Conservation (phyloP, 2,888 invertebrate species). For the Myopa testacea region DNA sequence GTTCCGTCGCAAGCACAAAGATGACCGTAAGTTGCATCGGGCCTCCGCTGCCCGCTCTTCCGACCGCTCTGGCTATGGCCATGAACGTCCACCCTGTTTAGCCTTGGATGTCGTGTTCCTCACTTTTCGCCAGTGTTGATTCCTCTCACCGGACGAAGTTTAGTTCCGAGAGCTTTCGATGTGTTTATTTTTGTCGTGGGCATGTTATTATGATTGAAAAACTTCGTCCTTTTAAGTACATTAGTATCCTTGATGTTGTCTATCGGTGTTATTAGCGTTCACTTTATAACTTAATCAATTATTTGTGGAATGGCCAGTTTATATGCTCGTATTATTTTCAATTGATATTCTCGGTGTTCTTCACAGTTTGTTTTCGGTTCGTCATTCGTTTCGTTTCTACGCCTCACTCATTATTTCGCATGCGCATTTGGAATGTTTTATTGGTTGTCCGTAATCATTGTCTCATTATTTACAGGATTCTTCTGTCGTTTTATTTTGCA, state of each 20-base stretch:
- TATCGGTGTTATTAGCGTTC: conserved; percentile 57
- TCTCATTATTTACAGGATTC: too few relatives aligned
- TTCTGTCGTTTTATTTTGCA: neutral
- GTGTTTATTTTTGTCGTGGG: conserved; percentile 43
- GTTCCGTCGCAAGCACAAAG: conserved; percentile 76
- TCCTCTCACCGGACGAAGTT: conserved; percentile 14
- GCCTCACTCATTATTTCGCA: conserved; percentile 38
- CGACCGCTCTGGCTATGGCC: conserved; percentile 17
- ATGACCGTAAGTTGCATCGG: conserved; percentile 73
- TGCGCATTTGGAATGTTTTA: conserved; percentile 36
- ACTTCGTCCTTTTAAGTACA: conserved; percentile 28
- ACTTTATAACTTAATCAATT: conserved; percentile 26
- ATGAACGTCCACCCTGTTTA: conserved; percentile 37
- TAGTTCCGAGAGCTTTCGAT: conserved; percentile 24
- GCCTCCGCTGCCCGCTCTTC: conserved; percentile 14
- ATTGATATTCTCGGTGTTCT: conserved; percentile 38
- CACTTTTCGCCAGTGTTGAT: conserved; percentile 9
- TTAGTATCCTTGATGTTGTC: conserved; percentile 65
- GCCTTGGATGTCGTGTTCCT: conserved; percentile 64
- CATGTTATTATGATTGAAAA: conserved; percentile 50
- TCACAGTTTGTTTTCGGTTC: conserved; percentile 33
- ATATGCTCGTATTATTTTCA: conserved; percentile 6
- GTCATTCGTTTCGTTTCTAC: neutral
- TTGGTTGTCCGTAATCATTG: neutral
- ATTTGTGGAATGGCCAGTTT: conserved; percentile 33